Percentiles rank a stretch among this genome's conserved stretches.
Evolutionary conservation across 1,140 invertebrate species (phyloP).

Genomic region (Philotrypesis tridentata): DNA sequence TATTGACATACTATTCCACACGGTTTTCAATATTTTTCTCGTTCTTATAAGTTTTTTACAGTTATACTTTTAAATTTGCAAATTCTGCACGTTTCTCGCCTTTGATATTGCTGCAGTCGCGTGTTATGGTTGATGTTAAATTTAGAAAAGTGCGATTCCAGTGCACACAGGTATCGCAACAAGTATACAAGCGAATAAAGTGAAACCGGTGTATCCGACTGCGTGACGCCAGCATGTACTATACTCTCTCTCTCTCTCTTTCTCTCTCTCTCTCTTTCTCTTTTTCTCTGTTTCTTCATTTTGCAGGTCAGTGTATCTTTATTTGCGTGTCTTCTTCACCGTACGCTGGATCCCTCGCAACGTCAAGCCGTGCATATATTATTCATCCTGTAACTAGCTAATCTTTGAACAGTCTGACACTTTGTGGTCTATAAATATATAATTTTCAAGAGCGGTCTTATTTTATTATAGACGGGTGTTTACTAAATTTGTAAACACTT

Average conservation of each 20-base stretch:
- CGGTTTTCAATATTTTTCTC: too few relatives aligned
- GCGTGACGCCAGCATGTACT: conserved; percentile 68
- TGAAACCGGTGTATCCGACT: conserved; percentile 73
- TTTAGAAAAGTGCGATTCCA: neutral
- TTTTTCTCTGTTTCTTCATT: conserved; percentile 41
- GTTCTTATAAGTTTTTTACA: too few relatives aligned
- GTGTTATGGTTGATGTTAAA: neutral
- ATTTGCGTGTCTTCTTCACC: conserved; percentile 26
- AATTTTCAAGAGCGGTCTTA: too few relatives aligned
- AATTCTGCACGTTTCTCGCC: neutral
- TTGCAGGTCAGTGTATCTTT: conserved; percentile 37
- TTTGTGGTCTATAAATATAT: too few relatives aligned
- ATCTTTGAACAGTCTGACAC: neutral
- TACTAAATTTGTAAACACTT: too few relatives aligned
- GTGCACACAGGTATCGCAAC: conserved; percentile 7
- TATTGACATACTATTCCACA: neutral
- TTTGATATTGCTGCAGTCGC: neutral
- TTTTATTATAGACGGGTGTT: too few relatives aligned
- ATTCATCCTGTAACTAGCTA: conserved; percentile 27
- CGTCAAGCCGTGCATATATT: conserved; percentile 24
- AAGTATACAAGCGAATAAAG: conserved; percentile 56
- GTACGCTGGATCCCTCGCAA: neutral
- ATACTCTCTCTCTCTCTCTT: conserved; percentile 48
- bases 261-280: conserved; percentile 47
- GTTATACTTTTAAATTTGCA: neutral